A percentile compares a stretch with the other conserved stretches of the same genome.
phyloP scores from a whole-genome alignment of 2,113 vertebrate genomes.

The Phalacrocorax brasilianus region DNA sequence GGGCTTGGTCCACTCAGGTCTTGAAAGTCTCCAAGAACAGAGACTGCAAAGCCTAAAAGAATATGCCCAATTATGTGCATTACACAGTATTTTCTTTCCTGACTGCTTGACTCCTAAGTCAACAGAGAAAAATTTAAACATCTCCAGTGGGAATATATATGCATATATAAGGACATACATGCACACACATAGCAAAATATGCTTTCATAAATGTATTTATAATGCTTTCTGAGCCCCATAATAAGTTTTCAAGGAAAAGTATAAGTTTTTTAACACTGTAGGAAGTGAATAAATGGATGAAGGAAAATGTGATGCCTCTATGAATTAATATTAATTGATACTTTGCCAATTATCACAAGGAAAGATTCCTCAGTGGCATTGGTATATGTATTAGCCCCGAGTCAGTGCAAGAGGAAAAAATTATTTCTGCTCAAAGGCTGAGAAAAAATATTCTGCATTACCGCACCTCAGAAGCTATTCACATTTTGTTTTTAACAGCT shows the following conservation, averaged over 20 bases:
- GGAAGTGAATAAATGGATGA: neutral
- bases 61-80: neutral
- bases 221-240: neutral
- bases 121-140: neutral
- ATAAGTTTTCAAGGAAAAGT: neutral
- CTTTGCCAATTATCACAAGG: neutral
- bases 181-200: neutral
- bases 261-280: neutral
- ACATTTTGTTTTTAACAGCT: neutral
- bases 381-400: neutral
- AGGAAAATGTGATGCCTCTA: neutral
- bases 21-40: neutral
- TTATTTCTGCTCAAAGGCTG: neutral
- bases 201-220: neutral
- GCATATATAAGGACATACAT: neutral
- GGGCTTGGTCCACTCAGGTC: neutral
- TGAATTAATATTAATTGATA: neutral
- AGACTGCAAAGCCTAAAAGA: neutral
- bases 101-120: neutral
- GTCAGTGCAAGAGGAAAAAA: neutral
- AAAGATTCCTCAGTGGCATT: neutral
- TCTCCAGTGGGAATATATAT: neutral
- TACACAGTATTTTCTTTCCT: neutral
- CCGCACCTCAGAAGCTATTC: neutral
- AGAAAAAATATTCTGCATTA: neutral